Base-by-base conservation (phyloP, 2,888 invertebrate genomes). In the Anoplius nigerrimus region DNA sequence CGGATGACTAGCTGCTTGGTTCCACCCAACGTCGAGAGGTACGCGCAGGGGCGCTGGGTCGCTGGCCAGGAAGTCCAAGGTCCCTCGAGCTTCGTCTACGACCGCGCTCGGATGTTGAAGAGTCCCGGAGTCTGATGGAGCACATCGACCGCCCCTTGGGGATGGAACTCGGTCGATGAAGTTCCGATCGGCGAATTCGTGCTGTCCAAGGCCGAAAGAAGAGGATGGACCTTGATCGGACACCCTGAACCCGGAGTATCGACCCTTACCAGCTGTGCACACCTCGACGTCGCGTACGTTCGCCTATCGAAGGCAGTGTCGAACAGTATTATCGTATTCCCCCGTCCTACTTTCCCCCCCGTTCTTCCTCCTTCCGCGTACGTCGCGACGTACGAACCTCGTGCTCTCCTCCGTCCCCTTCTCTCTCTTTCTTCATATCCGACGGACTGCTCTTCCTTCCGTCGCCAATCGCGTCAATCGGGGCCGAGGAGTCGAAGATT, bases 281-380 rank as follows among this genome's bases (percentile, higher is more conserved):
- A 20, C 48, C 42, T 42, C 52, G 51, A 51, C 27, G 54, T 61
- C 53, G 61, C 18, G 34, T 27, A 18, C 43, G 22, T 63, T 63
- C 48, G 42, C 42, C 18, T 24, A 20, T 22, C 45, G 62, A 61
- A 69, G 73, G 69, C 72, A 78, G 74, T 72, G 79, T 78, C 81
- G 75, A 83, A 82, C 86, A 86, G 86, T 86, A 86, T 86, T 86
- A 86, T 78, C 75, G 75, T 75, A 72, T 74, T 76, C 72, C 63
- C 62, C 73, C 71, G 70, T 74, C 74, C 71, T 69, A 55, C 52
- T 65, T 61, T 67, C 51, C 61, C 51, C 61, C 69, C 61, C 46
- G 60, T 56, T 71, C 34, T 45, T 52, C 45, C 63, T 20, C 43
- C 18, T 1, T 6, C 16, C 13, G 24, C 11, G 13, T n/a, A 27